Percentiles rank a stretch among this genome's conserved stretches.
These are phyloP conservation scores for Cydia amplana DNA, from an alignment of 1,140 invertebrate species.

Conservation along the genomic window DNA sequence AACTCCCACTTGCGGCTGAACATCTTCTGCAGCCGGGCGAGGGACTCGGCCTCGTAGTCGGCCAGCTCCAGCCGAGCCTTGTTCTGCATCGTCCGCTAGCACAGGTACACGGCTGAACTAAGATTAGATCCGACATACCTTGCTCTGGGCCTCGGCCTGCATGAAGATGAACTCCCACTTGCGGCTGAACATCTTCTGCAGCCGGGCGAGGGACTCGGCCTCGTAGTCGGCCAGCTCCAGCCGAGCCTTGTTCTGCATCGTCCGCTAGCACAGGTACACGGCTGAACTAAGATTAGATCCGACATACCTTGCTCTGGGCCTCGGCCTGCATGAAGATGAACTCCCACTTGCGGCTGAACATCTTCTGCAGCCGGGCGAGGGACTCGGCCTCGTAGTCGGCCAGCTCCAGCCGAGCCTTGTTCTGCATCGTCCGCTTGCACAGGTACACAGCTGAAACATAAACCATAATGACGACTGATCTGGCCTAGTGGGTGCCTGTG, in stretches of 20 bases:
- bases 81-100: constrained; percentile 99
- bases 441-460: not conserved
- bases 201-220: constrained; percentile 96
- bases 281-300: constrained; percentile 80
- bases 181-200: constrained; percentile 99
- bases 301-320: constrained; percentile 54
- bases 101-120: constrained; percentile 96
- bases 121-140: constrained; percentile 55
- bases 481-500: no score
- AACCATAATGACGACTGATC: no score
- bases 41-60: constrained; percentile 97
- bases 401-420: constrained; percentile 97
- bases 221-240: constrained; percentile 97
- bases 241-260: constrained; percentile 99
- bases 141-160: constrained; percentile 91
- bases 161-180: constrained; percentile 99
- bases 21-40: constrained; percentile 99
- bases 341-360: constrained; percentile 99
- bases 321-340: constrained; percentile 99
- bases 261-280: constrained; percentile 99
- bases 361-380: constrained; percentile 97
- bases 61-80: constrained; percentile 98
- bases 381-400: constrained; percentile 98
- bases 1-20: constrained; percentile 99
- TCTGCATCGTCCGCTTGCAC: constrained; percentile 98